Conservation (phyloP, 2,888 invertebrate genomes). For the Caenorhabditis macrosperma region DNA sequence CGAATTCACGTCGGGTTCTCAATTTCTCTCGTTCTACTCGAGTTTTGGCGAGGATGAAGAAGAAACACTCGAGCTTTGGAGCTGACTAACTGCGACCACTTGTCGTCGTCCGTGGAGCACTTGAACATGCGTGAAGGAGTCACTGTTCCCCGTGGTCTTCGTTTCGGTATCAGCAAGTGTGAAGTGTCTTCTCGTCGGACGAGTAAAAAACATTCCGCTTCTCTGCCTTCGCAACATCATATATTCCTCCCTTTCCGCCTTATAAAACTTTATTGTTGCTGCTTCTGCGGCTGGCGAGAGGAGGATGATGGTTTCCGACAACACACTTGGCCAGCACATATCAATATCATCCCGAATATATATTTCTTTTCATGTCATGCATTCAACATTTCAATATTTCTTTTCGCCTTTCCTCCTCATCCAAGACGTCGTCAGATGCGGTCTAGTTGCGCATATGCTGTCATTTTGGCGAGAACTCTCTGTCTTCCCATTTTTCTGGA, state of each 20-base stretch:
- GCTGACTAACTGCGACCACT: too few species aligned
- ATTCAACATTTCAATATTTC: conserved; percentile 50
- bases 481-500: conserved; percentile 2
- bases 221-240: conserved; percentile 27
- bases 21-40: too few species aligned
- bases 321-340: conserved; percentile 36
- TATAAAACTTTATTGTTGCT: conserved; percentile 57
- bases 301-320: conserved; percentile 57
- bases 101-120: too few species aligned
- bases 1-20: too few species aligned
- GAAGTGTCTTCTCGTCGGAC: neutral
- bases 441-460: conserved; percentile 49
- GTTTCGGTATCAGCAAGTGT: too few species aligned
- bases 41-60: too few species aligned
- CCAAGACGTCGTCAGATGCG: conserved; percentile 29
- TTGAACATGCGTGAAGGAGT: too few species aligned
- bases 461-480: conserved; percentile 42
- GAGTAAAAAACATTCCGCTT: neutral
- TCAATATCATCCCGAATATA: conserved; percentile 53
- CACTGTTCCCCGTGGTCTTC: neutral
- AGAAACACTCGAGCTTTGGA: too few species aligned
- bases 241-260: conserved; percentile 51
- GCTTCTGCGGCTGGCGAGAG: too few species aligned
- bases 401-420: conserved; percentile 18
- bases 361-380: conserved; percentile 52